These are phyloP conservation scores for Odontocolon sp. DNA, from an alignment of 2,888 invertebrate genomes.

Conservation along the genomic window DNA sequence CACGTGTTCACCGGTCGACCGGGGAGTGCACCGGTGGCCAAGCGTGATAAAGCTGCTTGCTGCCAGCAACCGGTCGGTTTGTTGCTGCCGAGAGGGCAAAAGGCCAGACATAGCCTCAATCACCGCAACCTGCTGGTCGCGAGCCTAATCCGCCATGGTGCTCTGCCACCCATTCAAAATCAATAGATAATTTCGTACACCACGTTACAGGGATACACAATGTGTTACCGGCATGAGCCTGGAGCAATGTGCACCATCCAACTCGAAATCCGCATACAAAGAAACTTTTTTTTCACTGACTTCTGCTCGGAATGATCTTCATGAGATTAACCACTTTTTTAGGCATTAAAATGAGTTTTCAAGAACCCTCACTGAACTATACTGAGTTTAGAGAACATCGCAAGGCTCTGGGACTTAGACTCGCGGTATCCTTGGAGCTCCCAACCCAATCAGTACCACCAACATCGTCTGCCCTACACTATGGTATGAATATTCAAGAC, in stretches of 20 bases:
- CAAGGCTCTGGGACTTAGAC: slow-evolving; percentile 25
- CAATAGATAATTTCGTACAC: slow-evolving; percentile 76
- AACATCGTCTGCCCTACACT: slow-evolving; percentile 66
- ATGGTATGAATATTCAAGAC: slow-evolving; percentile 77
- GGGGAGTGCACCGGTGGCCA: slow-evolving; percentile 66
- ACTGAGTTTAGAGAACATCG: slow-evolving; percentile 21
- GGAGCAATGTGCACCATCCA: no score
- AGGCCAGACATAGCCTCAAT: slow-evolving; percentile 79
- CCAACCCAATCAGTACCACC: slow-evolving; percentile 44
- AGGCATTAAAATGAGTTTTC: no score
- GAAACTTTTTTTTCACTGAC: no score
- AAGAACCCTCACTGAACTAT: no score
- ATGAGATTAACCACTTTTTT: no score
- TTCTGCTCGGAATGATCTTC: no score
- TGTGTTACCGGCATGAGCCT: no score
- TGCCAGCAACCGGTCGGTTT: slow-evolving; percentile 61
- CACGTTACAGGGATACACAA: not conserved
- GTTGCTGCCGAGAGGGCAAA: slow-evolving; percentile 73
- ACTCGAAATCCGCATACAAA: no score
- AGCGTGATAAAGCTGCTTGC: slow-evolving; percentile 76
- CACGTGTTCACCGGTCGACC: slow-evolving; percentile 75
- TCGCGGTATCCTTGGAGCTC: slow-evolving; percentile 8
- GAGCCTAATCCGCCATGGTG: slow-evolving; percentile 76
- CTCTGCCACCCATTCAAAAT: slow-evolving; percentile 74
- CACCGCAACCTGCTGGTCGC: slow-evolving; percentile 76